Percentiles rank a stretch among this genome's conserved stretches.
Evolutionary conservation across 92 coral and sea anemone species (phyloP).

Genomic region (Ricordea florida): DNA sequence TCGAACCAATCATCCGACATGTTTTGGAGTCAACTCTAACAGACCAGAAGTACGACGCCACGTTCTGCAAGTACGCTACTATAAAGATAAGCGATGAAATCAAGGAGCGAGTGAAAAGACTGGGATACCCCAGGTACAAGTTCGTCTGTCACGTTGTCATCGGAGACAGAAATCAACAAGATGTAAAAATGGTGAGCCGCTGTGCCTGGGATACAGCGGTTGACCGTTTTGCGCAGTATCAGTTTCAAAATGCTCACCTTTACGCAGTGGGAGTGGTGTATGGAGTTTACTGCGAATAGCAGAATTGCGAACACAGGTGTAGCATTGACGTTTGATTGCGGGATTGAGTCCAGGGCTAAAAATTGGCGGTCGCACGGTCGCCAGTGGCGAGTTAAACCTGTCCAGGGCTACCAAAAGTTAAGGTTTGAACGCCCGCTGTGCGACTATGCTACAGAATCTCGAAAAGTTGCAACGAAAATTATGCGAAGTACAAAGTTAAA

Average conservation of each 20-base stretch:
- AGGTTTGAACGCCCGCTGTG: too few species aligned
- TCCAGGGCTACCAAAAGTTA: too few species aligned
- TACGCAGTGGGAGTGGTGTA: conserved; percentile 91
- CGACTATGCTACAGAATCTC: too few species aligned
- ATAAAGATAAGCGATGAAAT: conserved; percentile 70
- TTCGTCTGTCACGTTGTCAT: conserved; percentile 88
- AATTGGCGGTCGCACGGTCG: too few species aligned
- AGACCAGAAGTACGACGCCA: conserved; percentile 70
- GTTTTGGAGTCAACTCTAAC: conserved; percentile 72
- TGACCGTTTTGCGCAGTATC: conserved; percentile 81
- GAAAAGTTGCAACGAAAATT: too few species aligned
- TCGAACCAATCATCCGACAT: conserved; percentile 79
- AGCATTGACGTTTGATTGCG: too few species aligned
- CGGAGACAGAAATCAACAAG: conserved; percentile 82
- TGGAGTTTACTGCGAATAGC: conserved; percentile 84
- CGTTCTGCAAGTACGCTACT: conserved; percentile 63
- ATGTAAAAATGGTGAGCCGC: conserved; percentile 81
- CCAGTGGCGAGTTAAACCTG: too few species aligned
- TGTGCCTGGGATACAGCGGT: conserved; percentile 87
- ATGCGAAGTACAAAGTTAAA: too few species aligned
- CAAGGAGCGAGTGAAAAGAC: conserved; percentile 85
- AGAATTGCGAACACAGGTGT: not conserved
- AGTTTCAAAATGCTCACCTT: conserved; percentile 63
- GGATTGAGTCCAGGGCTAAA: too few species aligned
- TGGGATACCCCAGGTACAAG: conserved; percentile 92